Evolutionary conservation across 1,140 invertebrate species (phyloP).

Genomic region (Solenopsis invicta): DNA sequence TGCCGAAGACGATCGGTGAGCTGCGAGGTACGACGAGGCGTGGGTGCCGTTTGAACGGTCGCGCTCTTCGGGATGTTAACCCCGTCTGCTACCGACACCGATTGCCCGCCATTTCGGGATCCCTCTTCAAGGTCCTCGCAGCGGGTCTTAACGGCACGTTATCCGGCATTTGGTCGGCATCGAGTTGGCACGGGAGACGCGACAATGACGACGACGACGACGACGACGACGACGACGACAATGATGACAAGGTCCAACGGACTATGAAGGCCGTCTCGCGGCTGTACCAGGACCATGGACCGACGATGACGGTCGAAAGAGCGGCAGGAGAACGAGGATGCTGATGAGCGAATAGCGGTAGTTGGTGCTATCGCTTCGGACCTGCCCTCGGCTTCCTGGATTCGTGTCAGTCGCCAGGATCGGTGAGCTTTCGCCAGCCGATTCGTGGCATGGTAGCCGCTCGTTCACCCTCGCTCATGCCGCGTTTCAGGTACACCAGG

Average conservation of each 20-base stretch:
- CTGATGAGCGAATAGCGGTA: slow-evolving; percentile 57
- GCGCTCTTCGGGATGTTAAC: slow-evolving; percentile 59
- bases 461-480: slow-evolving; percentile 84
- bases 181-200: slow-evolving; percentile 38
- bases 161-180: slow-evolving; percentile 79
- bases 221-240: neutral
- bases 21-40: slow-evolving; percentile 40
- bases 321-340: slow-evolving; percentile 60
- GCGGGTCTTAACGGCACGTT: slow-evolving; percentile 48
- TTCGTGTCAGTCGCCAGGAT: slow-evolving; percentile 87
- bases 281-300: neutral
- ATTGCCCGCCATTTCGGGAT: slow-evolving; percentile 81
- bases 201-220: slow-evolving; percentile 14
- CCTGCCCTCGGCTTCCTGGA: slow-evolving; percentile 73
- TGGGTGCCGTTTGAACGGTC: slow-evolving; percentile 32
- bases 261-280: neutral
- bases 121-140: slow-evolving; percentile 74
- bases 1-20: slow-evolving; percentile 47
- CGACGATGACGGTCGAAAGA: slow-evolving; percentile 9
- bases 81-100: slow-evolving; percentile 87
- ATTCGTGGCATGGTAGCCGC: slow-evolving; percentile 82
- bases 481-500: slow-evolving; percentile 75
- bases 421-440: slow-evolving; percentile 85
- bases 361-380: slow-evolving; percentile 85
- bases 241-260: too few relatives aligned